Base-by-base conservation (phyloP, 2,888 invertebrate genomes). In the Drosophila limbata region DNA sequence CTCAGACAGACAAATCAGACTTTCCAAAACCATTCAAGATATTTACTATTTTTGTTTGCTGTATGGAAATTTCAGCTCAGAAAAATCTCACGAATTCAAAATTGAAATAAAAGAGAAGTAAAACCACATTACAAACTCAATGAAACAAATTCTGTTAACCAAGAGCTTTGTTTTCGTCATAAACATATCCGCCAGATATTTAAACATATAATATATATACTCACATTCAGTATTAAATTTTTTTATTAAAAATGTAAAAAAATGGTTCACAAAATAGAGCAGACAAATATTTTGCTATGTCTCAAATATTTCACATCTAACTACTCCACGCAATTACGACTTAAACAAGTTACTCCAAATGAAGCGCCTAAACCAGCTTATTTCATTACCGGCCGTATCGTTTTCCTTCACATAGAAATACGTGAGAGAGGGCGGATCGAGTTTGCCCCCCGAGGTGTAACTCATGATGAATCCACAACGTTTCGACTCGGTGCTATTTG, bases 381-480 rank as follows among this genome's bases (percentile, higher is more conserved):
- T 39, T 3, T 47, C 64, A 10, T 37, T 40, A 0, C 6, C 21
- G 0, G 15, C 17, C 13, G n/a, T 9, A 9, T 53, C 19, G 4
- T n/a, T 31, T 8, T 86, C 73, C 3, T 4, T 59, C 6, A 73
- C 42, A 28, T 69, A 73, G 15, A 56, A 86, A 4, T 48, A 83
- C 9, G 76, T 21, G 0, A 51, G 4, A 6, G 25, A 39, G 0
- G 42, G 37, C 9, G 10, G 17, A 6, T 1, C 1, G 0, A 13
- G 4, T 11, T 13, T 1, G 2, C 10, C 33, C 17, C 17, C 15
- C 9, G 39, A 37, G 1, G 64, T 76, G n/a, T 68, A 73, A 11
- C 72, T 65, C 50, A 72, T 35, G 0, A 81, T 6, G 3, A 81
- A 82, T 0, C 81, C 81, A 48, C 62, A 69, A 10, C n/a, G 6